Evolutionary conservation across 2,113 vertebrate genomes (phyloP).

Genomic region (Coreoperca whiteheadi): DNA sequence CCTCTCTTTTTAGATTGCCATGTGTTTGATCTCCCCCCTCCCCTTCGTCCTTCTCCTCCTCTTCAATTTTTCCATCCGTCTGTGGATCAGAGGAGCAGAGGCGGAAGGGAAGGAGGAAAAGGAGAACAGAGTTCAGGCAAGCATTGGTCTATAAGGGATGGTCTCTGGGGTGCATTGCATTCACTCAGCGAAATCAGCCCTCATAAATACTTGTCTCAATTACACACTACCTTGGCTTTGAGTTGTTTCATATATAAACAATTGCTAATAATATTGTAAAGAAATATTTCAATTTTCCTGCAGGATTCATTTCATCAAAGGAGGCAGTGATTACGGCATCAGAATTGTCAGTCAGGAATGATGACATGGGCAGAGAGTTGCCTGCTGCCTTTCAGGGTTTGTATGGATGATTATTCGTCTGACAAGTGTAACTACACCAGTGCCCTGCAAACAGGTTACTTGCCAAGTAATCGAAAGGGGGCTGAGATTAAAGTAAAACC

Average conservation of each 20-base stretch:
- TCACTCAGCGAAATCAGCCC: conserved; percentile 14
- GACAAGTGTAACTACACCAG: background rate
- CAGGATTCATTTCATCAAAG: background rate
- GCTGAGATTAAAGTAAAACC: conserved; percentile 19
- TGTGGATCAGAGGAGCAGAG: conserved; percentile 57
- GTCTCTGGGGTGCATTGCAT: conserved; percentile 46
- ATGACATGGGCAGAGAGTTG: background rate
- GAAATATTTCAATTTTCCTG: background rate
- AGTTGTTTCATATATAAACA: background rate
- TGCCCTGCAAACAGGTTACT: background rate
- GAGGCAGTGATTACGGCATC: conserved; percentile 8
- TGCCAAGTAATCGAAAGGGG: background rate
- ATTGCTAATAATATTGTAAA: background rate
- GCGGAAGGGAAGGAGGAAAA: conserved; percentile 28
- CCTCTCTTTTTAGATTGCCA: conserved; percentile 63
- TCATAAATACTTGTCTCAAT: background rate
- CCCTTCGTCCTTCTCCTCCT: conserved; percentile 7
- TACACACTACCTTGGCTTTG: background rate
- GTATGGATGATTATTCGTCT: conserved; percentile 13
- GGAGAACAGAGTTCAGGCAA: conserved; percentile 45
- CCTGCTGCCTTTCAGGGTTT: conserved; percentile 4
- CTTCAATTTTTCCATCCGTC: conserved; percentile 36
- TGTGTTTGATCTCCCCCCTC: conserved; percentile 64
- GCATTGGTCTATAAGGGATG: conserved; percentile 33
- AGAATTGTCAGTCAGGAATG: background rate